These are phyloP conservation scores for Mareca strepera DNA, from an alignment of 2,797 vertebrate genomes.

Conservation along the genomic window DNA sequence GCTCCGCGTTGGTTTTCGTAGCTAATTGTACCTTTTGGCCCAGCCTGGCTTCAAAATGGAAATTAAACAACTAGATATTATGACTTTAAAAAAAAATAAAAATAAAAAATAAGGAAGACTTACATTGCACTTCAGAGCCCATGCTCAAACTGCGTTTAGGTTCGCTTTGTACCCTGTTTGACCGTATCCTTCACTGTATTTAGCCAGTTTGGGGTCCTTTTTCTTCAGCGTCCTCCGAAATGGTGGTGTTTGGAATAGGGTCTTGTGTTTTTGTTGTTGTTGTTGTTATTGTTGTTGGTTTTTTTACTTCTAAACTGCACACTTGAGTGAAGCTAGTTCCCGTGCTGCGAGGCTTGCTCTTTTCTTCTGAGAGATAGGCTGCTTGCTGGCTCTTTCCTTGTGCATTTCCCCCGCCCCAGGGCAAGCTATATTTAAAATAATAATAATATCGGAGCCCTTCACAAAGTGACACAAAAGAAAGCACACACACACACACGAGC, in stretches of 20 bases:
- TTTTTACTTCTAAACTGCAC: slow-evolving; percentile 71
- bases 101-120: slow-evolving; percentile 55
- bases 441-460: slow-evolving; percentile 50
- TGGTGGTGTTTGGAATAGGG: slow-evolving; percentile 56
- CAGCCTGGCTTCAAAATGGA: slow-evolving; percentile 27
- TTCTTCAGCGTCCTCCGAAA: slow-evolving; percentile 30
- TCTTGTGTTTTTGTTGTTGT: not conserved
- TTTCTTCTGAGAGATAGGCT: slow-evolving; percentile 58
- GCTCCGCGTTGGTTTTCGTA: slow-evolving; percentile 44
- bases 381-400: slow-evolving; percentile 52
- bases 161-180: slow-evolving; percentile 25
- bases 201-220: slow-evolving; percentile 12
- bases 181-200: not conserved
- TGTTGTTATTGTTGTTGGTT: not conserved
- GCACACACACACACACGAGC: not conserved
- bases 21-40: slow-evolving; percentile 43
- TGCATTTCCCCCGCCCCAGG: slow-evolving; percentile 52
- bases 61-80: slow-evolving; percentile 41
- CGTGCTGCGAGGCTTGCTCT: slow-evolving; percentile 31
- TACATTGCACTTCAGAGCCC: slow-evolving; percentile 65
- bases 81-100: not conserved
- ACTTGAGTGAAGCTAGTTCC: slow-evolving; percentile 49
- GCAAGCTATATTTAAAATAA: slow-evolving; percentile 63
- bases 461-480: slow-evolving; percentile 58
- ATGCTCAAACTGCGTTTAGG: not conserved